Base-by-base conservation (phyloP, 2,113 vertebrate genomes). In the Rana temporaria region DNA sequence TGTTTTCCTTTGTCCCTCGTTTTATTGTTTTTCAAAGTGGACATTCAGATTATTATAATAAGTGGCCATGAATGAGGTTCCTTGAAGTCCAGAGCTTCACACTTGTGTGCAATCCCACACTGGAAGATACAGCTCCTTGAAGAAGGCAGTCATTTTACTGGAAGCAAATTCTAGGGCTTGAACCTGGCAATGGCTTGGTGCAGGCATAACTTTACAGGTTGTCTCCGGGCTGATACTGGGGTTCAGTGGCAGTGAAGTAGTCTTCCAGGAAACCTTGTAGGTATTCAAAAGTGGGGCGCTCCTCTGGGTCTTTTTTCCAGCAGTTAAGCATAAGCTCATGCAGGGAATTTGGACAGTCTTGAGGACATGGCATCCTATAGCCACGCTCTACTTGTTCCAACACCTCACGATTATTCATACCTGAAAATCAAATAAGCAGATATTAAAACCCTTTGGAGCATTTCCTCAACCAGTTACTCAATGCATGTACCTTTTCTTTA, bases 351-450 rank as follows among this genome's bases (percentile, higher is more conserved):
- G 98, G 98, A 88, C 98, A 99, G 93, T 98, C 97, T 91, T 95
- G 95, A 24, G 98, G 97, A 85, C 94, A 95, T 0, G 96, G 96
- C 97, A 99, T 99, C 88, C 98, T 89, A 91, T 99, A 99, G 62
- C 98, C 98, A 0, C 96, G 94, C 82, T 99, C 98, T 88, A 99
- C 97, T 90, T 99, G 98, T 91, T 99, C 98, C 93, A 99, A 89
- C 75, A 99, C 98, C 91, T 99, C 98, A 1, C 98, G 95, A 93
- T 99, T 99, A 87, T 98, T 99, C 98, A 99, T 99, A 84, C 98
- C 97, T 99, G 89, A 2, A 70, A 78, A 48, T 71, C 1, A 20
- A 65, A 66, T 4, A 14, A n/a, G 17, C 57, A 30, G 0, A 53
- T 24, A 24, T 24, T 52, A 24, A 24, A 24, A 14, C 30, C 26